Base-by-base conservation (phyloP, 2,888 invertebrate genomes). In the Rhaphigaster nebulosa region DNA sequence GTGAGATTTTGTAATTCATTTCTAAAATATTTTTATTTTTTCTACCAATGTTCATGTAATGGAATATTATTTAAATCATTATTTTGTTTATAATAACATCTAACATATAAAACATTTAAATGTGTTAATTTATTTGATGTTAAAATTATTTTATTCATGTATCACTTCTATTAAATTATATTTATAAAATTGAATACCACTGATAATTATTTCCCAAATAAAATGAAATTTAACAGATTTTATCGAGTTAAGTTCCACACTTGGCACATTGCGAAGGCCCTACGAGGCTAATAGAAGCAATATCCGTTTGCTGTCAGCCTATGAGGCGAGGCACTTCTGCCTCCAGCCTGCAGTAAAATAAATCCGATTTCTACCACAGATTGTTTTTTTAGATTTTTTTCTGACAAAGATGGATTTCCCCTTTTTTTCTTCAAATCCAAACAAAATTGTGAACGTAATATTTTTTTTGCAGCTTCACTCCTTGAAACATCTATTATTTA, bases 231-330 rank as follows among this genome's bases (percentile, higher is more conserved):
- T 5, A 52, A 52, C 45, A 18, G 29, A 38, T 38, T 6, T 38
- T 38, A 34, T 76, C 34, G 15, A 34, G 29, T n/a, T n/a, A 38
- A 76, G 76, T 38, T 15, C 41, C 12, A 10, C 80, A 80, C 18
- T 23, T 6, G 45, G 23, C 26, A 45, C 45, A 18, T 84, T 8
- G 6, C 70, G 8, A 76, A 76, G 70, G 38, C 84, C 15, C n/a
- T 45, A 26, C 0, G 84, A 50, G n/a, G 15, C 45, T 45, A 45
- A 84, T n/a, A 45, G 45, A 45, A 84, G 84, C 84, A 84, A 84
- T 84, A 84, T 84, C 84, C 84, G 84, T n/a, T 50, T 15, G 41
- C 84, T 84, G 84, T n/a, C 84, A 84, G n/a, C 50, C 84, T 84
- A n/a, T n/a, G 45, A n/a, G n/a, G n/a, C 45, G 45, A n/a, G n/a